Conservation (phyloP, 2,113 vertebrate species). For the Catharus minimus region DNA sequence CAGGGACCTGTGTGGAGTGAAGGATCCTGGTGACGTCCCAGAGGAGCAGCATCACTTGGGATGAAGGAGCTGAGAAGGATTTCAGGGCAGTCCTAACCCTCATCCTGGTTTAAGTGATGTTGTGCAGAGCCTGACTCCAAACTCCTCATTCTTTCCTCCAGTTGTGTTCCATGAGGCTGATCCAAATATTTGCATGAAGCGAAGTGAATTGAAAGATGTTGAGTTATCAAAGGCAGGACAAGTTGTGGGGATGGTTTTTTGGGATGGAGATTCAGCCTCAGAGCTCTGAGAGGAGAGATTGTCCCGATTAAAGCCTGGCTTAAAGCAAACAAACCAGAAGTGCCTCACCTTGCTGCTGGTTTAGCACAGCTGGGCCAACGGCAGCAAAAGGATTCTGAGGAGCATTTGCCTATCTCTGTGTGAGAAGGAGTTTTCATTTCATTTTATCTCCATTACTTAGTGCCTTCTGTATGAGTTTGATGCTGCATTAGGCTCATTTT, state of each 20-base stretch:
- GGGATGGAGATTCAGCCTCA: not conserved
- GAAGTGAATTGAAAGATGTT: not conserved
- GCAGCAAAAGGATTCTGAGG: not conserved
- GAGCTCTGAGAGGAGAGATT: not conserved
- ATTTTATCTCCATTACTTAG: conserved; percentile 38
- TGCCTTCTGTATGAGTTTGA: not conserved
- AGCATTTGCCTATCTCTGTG: conserved; percentile 39
- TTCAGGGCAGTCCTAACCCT: not conserved
- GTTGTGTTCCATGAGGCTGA: not conserved
- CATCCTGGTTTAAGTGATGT: not conserved
- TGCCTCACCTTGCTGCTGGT: conserved; percentile 13
- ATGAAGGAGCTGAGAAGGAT: not conserved
- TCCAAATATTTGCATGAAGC: not conserved
- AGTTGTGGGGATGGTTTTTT: not conserved
- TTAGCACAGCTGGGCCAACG: not conserved
- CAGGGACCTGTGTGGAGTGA: not conserved
- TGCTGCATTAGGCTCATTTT: not conserved
- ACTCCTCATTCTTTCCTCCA: rapidly evolving
- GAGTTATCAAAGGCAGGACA: not conserved
- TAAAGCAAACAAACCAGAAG: conserved; percentile 11
- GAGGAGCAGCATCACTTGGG: not conserved
- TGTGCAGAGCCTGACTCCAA: not conserved
- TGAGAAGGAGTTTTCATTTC: conserved; percentile 37
- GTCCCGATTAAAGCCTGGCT: not conserved
- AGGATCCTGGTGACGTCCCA: not conserved